Base-by-base conservation (phyloP, 2,113 vertebrate genomes). In the Colossoma macropomum region DNA sequence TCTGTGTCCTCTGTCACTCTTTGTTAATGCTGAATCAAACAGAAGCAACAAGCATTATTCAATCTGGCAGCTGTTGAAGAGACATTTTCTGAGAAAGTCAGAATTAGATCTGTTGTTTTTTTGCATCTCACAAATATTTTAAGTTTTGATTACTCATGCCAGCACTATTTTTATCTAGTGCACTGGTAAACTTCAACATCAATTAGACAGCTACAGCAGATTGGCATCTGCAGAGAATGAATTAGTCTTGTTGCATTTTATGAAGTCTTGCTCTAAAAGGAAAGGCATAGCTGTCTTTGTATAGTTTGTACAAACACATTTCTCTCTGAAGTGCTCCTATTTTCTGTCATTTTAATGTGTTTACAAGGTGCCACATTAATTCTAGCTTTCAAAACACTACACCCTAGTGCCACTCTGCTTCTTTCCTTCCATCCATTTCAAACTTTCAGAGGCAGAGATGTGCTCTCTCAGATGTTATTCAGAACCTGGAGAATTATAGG, bases 1-100 rank as follows among this genome's bases (percentile, higher is more conserved):
- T 38, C 66, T 38, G 17, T 13, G 32, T 12, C 1, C 25, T 45
- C 10, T 45, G 68, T 13, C 68, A 69, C 66, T 69, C 21, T n/a
- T 45, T 45, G 68, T 41, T 71, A 71, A 71, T 45, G 34, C 23
- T 25, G 68, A 45, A 71, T n/a, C 68, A n/a, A 70, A 38, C 68
- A 45, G 68, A n/a, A 70, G 38, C 34, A 70, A 41, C 34, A 25
- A 41, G 68, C 34, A 2, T 70, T 38, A 70, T 70, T 45, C n/a
- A 62, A 27, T 1, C 59, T 62, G 59, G 59, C 59, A 62, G 59
- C 59, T 62, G 59, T 12, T 27, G 27, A 59, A 59, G 21, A 15
- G 54, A 59, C 19, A 6, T 59, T 8, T 62, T 62, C 59, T 11
- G 59, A 27, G 59, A 27, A 62, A 62, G 12, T 62, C 59, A 27